Base-by-base conservation (phyloP, 2,888 invertebrate species). In the Lymantria dispar region DNA sequence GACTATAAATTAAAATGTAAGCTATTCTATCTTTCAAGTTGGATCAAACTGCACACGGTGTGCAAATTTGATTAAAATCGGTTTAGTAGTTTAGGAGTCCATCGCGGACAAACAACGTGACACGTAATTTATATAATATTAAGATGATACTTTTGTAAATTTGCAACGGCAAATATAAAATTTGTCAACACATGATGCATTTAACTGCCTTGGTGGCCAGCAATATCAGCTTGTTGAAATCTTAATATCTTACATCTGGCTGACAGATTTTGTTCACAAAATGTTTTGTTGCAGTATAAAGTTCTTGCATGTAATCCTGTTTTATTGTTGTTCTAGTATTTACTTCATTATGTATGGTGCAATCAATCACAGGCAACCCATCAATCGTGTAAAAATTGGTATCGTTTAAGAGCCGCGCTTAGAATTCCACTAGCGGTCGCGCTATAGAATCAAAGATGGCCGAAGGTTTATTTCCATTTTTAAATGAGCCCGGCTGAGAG, bases 401-500 rank as follows among this genome's bases (percentile, higher is more conserved):
- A 81, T 81, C 80, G 78, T 74, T 77, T 74, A 75, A 80, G 76
- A 79, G 70, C 71, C 81, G 78, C 80, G 85, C 87, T 89, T 87
- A 86, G 84, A 83, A 89, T 89, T 89, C 88, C 85, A 80, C 83
- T 83, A 82, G 83, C 78, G 77, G 82, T 83, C 76, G 84, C 79
- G 40, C 78, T 80, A 74, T 76, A 80, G 87, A 89, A 83, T 88
- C 88, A 90, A 88, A 90, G 90, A 91, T 89, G 89, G 87, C 83
- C 79, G 83, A 78, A 76, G 80, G 85, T 90, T 91, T 91, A 91
- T 90, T 91, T 91, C 90, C 90, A 91, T 91, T 91, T 91, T 90
- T 91, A 91, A 91, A 91, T 90, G 88, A 90, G 89, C 87, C 84
- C 88, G 88, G 83, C 88, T 87, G 87, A 90, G 90, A 90, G 90